phyloP scores from a whole-genome alignment of 2,113 vertebrate species.

The Melanerpes formicivorus region DNA sequence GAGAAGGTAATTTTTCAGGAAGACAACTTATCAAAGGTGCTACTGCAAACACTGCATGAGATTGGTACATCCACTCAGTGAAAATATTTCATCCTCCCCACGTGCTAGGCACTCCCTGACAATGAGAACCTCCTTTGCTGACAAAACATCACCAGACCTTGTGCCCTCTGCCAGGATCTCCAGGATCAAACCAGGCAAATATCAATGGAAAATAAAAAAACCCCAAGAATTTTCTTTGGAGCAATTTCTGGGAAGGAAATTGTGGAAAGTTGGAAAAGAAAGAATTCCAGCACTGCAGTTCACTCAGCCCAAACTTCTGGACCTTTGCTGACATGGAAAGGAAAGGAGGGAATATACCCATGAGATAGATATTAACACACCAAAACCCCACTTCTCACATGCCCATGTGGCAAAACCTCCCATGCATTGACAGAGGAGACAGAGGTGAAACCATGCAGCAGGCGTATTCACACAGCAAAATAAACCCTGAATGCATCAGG shows the following conservation, averaged over 20 bases:
- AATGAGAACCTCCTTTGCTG: background rate
- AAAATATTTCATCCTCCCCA: background rate
- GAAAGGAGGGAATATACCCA: background rate
- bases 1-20: background rate
- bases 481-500: background rate
- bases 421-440: background rate
- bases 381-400: background rate
- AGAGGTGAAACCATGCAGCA: background rate
- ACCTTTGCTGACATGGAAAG: background rate
- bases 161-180: background rate
- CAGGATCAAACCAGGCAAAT: background rate
- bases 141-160: background rate
- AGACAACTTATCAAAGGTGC: background rate
- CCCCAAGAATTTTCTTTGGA: background rate
- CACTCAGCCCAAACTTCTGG: background rate
- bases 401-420: fast-evolving
- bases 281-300: background rate
- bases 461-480: background rate
- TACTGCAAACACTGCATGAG: background rate
- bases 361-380: background rate
- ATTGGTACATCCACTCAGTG: background rate
- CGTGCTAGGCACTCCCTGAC: background rate
- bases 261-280: background rate
- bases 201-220: background rate
- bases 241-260: background rate